Percentiles rank a stretch among this genome's conserved stretches.
phyloP scores from a whole-genome alignment of 2,888 invertebrate genomes.

The Drosophila macrospina region DNA sequence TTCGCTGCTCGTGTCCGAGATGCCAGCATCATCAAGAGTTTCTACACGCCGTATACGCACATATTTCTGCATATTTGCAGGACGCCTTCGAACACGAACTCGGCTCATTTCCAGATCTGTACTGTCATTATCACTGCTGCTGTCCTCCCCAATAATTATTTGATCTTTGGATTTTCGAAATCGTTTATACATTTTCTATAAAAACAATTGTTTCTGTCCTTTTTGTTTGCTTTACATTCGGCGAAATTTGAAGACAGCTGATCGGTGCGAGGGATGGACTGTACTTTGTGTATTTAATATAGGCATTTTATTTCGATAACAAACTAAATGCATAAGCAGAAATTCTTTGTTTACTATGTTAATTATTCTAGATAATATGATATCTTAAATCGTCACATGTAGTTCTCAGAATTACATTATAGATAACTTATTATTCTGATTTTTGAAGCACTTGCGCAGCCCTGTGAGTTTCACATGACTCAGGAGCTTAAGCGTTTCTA shows the following conservation, averaged over 20 bases:
- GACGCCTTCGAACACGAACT: slow-evolving; percentile 1
- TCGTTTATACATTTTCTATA: slow-evolving; percentile 35
- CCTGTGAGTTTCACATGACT: slow-evolving; percentile 52
- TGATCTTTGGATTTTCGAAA: slow-evolving; percentile 13
- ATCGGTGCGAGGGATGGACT: slow-evolving; percentile 35
- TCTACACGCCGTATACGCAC: not conserved
- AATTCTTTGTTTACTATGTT: not conserved
- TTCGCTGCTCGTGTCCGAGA: slow-evolving; percentile 46
- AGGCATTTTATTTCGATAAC: slow-evolving; percentile 1
- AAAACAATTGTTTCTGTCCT: not conserved
- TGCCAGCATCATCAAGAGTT: not conserved
- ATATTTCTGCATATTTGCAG: slow-evolving; percentile 15
- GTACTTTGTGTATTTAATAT: not conserved
- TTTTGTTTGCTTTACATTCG: slow-evolving; percentile 13
- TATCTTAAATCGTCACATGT: not conserved
- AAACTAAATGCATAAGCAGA: not conserved
- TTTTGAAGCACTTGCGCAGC: slow-evolving; percentile 3
- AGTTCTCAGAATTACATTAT: not conserved
- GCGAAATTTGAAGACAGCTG: slow-evolving; percentile 47
- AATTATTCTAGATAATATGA: not conserved
- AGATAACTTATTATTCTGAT: not conserved
- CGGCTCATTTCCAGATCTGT: not conserved
- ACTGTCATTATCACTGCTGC: slow-evolving; percentile 26
- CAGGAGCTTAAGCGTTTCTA: slow-evolving; percentile 23
- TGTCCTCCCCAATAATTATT: slow-evolving; percentile 9